Conservation (phyloP, 2,888 invertebrate genomes). For the Pyrgus malvae region DNA sequence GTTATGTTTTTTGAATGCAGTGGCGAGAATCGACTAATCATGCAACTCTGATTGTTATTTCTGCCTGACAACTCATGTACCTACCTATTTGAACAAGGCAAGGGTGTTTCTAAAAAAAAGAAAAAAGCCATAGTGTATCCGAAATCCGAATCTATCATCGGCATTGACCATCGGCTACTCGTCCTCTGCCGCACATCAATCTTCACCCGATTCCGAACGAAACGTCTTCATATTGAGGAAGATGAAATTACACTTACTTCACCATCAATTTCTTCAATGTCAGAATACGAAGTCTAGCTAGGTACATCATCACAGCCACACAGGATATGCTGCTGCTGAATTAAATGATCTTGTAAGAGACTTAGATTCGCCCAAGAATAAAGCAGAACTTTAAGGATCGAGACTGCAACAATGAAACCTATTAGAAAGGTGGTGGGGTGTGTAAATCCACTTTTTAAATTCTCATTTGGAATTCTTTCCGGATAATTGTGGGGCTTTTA, state of each 20-base stretch:
- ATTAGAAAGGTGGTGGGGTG: no score
- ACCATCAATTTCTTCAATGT: not conserved
- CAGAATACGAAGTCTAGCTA: no score
- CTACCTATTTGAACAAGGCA: not conserved
- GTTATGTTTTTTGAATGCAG: no score
- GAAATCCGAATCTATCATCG: not conserved
- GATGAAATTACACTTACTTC: no score
- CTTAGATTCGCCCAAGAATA: not conserved
- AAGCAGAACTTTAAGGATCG: not conserved
- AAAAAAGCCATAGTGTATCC: not conserved
- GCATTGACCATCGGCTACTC: not conserved
- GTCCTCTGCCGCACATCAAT: not conserved
- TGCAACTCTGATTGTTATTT: conserved; percentile 45
- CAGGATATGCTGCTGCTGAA: no score
- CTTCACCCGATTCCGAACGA: not conserved
- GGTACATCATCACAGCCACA: no score
- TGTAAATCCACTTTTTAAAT: conserved; percentile 12
- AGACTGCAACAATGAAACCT: not conserved
- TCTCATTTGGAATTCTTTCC: conserved; percentile 27
- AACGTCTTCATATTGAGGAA: no score
- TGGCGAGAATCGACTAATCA: conserved; percentile 2
- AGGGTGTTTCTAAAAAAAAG: not conserved
- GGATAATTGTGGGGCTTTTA: conserved; percentile 24
- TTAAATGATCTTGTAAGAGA: not conserved
- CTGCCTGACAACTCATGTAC: conserved; percentile 51